Evolutionary conservation across 1,140 invertebrate genomes (phyloP).

Genomic region (Mya arenaria): DNA sequence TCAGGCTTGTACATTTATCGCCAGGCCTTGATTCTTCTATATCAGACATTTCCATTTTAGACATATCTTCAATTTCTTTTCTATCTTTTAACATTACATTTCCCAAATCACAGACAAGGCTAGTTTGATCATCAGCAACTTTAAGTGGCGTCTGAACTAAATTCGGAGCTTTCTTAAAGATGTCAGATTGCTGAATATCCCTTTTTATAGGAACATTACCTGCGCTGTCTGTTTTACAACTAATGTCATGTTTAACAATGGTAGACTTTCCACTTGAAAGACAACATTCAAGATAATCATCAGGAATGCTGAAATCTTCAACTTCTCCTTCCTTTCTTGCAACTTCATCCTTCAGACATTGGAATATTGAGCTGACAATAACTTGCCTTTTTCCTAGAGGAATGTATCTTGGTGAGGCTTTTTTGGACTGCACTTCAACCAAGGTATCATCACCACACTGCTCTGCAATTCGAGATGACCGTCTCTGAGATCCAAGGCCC

Average conservation of each 20-base stretch:
- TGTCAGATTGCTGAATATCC: too few relatives aligned
- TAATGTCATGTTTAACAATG: too few relatives aligned
- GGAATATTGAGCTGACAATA: conserved; percentile 46
- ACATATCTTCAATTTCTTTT: too few relatives aligned
- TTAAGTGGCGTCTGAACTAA: too few relatives aligned
- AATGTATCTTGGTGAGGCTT: not conserved
- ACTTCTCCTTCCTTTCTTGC: conserved; percentile 30
- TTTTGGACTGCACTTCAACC: not conserved
- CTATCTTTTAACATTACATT: too few relatives aligned
- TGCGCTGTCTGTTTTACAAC: too few relatives aligned
- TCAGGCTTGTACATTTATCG: not conserved
- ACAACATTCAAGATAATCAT: not conserved
- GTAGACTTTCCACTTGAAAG: too few relatives aligned
- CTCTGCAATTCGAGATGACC: conserved; percentile 10
- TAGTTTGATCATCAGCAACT: too few relatives aligned
- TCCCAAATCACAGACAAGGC: too few relatives aligned
- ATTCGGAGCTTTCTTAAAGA: too few relatives aligned
- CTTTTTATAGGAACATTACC: too few relatives aligned
- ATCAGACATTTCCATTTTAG: not conserved
- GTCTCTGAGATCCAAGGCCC: conserved; percentile 7
- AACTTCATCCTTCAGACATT: conserved; percentile 48
- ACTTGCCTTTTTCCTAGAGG: conserved; percentile 3
- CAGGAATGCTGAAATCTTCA: conserved; percentile 25
- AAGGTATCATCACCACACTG: conserved; percentile 3
- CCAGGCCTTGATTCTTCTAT: not conserved